Conservation (phyloP, 2,888 invertebrate species). For the Suillia variegata region DNA sequence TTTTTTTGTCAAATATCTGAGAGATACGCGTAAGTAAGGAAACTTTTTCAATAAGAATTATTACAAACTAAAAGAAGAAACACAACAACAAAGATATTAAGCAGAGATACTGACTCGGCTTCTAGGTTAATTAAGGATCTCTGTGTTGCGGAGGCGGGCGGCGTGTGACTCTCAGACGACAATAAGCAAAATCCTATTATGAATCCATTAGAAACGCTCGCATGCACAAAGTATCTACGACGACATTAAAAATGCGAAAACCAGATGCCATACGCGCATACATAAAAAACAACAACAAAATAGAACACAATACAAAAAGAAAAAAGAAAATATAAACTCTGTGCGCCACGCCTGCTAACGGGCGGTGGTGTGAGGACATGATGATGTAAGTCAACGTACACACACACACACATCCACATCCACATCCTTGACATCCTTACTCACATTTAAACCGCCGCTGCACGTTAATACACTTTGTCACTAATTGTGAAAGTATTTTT, state of each 20-base stretch:
- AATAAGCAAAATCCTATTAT: conserved; percentile 51
- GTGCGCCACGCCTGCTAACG: neutral
- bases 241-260: conserved; percentile 4
- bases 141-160: too few species aligned
- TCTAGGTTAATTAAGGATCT: conserved; percentile 14
- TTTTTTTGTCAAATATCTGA: neutral
- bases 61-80: too few species aligned
- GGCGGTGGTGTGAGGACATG: neutral
- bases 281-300: conserved; percentile 11
- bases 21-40: conserved; percentile 1
- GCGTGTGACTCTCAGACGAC: conserved; percentile 8
- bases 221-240: conserved; percentile 33
- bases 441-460: neutral
- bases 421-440: conserved; percentile 17
- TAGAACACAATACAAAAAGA: neutral
- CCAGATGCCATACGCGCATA: conserved; percentile 8
- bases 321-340: neutral
- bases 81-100: conserved; percentile 3
- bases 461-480: conserved; percentile 19
- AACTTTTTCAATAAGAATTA: too few species aligned
- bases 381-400: neutral
- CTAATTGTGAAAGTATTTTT: conserved; percentile 20
- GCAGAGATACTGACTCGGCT: neutral
- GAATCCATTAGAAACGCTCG: conserved; percentile 52
- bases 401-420: too few species aligned